Evolutionary conservation across 2,113 vertebrate species (phyloP), one percentile per base, ranked within the genome.

Genomic region (Holacanthus passer): DNA sequence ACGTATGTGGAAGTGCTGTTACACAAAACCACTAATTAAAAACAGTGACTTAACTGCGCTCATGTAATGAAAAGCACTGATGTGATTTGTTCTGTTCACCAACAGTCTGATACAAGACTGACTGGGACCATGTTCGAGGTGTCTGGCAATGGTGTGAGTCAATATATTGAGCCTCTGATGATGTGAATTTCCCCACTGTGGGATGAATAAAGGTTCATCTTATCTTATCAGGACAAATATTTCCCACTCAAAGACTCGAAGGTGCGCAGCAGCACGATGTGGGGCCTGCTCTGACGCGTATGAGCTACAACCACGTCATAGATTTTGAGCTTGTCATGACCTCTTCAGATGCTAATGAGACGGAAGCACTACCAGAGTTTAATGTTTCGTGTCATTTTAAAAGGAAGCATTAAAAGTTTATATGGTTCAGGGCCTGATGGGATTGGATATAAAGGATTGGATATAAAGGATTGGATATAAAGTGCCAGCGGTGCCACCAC

Each of bases 381-480:
- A 69, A 60, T 47, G 55, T 74, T 71, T 82, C 19, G 55, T 35
- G 12, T 5, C 53, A 17, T 52, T 73, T 62, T 17, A 31, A 68
- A 70, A 52, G 27, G 24, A 62, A 41, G 29, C 78, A 76, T 88
- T 48, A 67, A 71, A 78, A 22, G 27, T 73, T 59, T 19, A 14
- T 50, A 31, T 1, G 14, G 58, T 72, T 39, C 52, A 67, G 53
- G 32, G 47, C 37, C 53, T 32, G 56, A 47, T 32, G 56, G 73
- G 65, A 43, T 27, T 37, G 62, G 58, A 53, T 47, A 14, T 22
- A 12, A 79, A 69, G 82, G n/a, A n/a, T n/a, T n/a, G n/a, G n/a
- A n/a, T n/a, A n/a, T n/a, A n/a, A n/a, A n/a, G 73, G 65, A 43
- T 27, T 37, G 62, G 58, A 53, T 47, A 14, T 22, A 12, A 79